Percentiles rank a stretch among this genome's conserved stretches.
Evolutionary conservation across 2,888 invertebrate species (phyloP).

Genomic region (Allacma fusca): DNA sequence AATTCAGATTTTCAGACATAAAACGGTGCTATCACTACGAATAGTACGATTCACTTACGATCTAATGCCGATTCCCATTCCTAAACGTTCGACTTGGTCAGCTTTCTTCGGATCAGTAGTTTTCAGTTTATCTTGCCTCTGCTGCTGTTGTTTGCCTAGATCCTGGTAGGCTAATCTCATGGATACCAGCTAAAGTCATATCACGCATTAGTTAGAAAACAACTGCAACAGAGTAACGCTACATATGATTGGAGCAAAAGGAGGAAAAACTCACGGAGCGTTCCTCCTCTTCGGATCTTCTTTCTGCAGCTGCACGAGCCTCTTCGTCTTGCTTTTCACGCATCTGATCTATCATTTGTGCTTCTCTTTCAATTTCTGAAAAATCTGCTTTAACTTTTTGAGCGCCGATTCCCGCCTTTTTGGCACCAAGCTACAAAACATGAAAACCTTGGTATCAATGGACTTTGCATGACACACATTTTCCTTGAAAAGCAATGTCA

Average conservation of each 20-base stretch:
- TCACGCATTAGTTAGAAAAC: too few relatives aligned
- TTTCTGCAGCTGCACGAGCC: conserved; percentile 52
- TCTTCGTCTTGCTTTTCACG: conserved; percentile 64
- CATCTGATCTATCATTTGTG: conserved; percentile 82
- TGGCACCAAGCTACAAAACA: conserved; percentile 77
- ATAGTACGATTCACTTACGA: conserved; percentile 64
- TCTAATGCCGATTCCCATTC: conserved; percentile 81
- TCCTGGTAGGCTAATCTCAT: conserved; percentile 79
- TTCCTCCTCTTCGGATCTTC: conserved; percentile 72
- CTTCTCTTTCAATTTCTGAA: conserved; percentile 91
- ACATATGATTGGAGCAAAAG: too few relatives aligned
- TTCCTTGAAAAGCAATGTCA: too few relatives aligned
- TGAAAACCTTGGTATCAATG: conserved; percentile 40
- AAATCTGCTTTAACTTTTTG: conserved; percentile 95
- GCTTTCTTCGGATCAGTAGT: conserved; percentile 82
- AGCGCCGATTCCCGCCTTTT: conserved; percentile 90
- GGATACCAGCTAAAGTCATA: conserved; percentile 64
- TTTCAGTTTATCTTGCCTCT: conserved; percentile 77
- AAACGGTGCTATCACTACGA: conserved; percentile 2
- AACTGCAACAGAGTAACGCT: too few relatives aligned
- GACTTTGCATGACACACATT: too few relatives aligned
- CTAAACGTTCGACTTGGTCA: conserved; percentile 88
- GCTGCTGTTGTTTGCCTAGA: conserved; percentile 71
- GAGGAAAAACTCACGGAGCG: conserved; percentile 65
- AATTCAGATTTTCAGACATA: too few relatives aligned